phyloP scores from a whole-genome alignment of 2,888 invertebrate species.

The Clepsis dumicolana region DNA sequence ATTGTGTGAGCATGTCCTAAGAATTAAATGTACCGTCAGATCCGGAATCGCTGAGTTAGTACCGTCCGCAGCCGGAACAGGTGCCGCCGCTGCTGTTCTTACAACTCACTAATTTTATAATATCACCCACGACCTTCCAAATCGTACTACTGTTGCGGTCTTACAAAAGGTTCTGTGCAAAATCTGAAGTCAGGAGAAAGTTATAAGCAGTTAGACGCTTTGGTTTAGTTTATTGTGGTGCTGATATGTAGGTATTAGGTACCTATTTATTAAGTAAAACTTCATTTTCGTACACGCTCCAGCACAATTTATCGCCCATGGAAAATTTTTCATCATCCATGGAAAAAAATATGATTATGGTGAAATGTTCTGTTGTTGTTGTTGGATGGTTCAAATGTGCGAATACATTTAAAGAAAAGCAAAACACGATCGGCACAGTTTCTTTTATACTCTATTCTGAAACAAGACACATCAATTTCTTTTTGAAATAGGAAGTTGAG shows the following conservation, averaged over 20 bases:
- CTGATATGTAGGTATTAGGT: neutral
- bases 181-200: neutral
- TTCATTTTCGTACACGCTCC: too few relatives aligned
- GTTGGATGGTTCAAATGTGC: too few relatives aligned
- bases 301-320: too few relatives aligned
- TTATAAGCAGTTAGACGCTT: neutral
- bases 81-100: conserved; percentile 68
- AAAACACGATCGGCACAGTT: too few relatives aligned
- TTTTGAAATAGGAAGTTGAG: neutral
- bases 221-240: neutral
- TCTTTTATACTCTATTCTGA: too few relatives aligned
- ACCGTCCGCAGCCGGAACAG: conserved; percentile 75
- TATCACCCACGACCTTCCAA: conserved; percentile 21
- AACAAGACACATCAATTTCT: neutral
- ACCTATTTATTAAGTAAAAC: too few relatives aligned
- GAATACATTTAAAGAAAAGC: too few relatives aligned
- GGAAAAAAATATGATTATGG: too few relatives aligned
- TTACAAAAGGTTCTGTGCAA: neutral
- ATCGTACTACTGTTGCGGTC: conserved; percentile 19
- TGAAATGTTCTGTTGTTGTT: too few relatives aligned
- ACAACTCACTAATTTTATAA: conserved; percentile 77
- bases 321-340: too few relatives aligned
- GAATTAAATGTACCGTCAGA: conserved; percentile 77
- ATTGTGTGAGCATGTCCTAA: conserved; percentile 52
- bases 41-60: conserved; percentile 77